Conservation (phyloP, 1,140 invertebrate genomes). For the Portunus trituberculatus region DNA sequence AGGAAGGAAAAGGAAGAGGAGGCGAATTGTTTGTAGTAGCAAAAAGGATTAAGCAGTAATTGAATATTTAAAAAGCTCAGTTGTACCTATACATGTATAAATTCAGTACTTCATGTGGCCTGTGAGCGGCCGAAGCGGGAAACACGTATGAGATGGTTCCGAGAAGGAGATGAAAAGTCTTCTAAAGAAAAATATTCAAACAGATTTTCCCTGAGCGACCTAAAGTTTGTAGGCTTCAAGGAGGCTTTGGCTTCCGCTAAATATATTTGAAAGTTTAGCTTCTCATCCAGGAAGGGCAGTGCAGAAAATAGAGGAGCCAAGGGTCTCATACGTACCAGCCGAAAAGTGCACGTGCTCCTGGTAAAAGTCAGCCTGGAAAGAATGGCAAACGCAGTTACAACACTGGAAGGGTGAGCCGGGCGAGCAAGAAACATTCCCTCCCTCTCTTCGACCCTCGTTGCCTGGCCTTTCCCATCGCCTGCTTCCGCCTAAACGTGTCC, state of each 20-base stretch:
- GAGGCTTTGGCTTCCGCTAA: not conserved
- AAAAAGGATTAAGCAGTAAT: no score
- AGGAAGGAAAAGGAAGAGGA: not conserved
- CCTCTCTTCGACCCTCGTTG: no score
- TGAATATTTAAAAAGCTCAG: no score
- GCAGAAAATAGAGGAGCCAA: not conserved
- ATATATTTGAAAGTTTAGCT: not conserved
- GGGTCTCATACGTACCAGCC: not conserved
- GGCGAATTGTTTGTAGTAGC: not conserved
- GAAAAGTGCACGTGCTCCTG: not conserved
- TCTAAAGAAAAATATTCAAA: not conserved
- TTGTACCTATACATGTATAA: no score
- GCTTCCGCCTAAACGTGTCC: not conserved
- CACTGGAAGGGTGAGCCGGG: not conserved
- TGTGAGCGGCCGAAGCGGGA: no score
- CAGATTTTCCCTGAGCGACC: not conserved
- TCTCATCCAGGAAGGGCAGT: not conserved
- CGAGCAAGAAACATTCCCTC: not conserved
- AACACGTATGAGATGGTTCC: no score
- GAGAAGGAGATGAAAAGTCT: not conserved
- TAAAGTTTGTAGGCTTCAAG: not conserved
- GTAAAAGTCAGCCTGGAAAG: not conserved
- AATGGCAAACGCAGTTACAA: not conserved
- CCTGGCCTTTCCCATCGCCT: not conserved
- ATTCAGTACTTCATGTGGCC: no score